Evolutionary conservation across 2,113 vertebrate genomes (phyloP).

Genomic region (Hydrochoerus hydrochaeris): DNA sequence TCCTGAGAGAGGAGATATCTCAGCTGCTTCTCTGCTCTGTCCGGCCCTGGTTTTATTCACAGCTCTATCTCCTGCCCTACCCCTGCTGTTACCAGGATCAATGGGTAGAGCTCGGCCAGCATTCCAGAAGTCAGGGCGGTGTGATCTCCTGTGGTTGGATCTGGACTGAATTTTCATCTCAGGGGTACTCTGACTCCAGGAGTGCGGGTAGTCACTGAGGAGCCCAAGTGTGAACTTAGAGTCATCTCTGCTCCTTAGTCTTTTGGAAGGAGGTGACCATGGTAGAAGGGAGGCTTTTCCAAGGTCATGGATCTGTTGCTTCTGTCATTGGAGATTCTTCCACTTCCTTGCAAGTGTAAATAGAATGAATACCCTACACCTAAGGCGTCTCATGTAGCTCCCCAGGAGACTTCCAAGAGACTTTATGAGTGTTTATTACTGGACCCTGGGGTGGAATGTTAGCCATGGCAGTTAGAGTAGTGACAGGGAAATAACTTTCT

Average conservation of each 20-base stretch:
- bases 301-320: neutral
- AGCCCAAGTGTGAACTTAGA: neutral
- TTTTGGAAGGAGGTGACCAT: neutral
- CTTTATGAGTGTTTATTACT: neutral
- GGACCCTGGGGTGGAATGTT: neutral
- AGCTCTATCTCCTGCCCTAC: accelerated
- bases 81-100: neutral
- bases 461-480: accelerated
- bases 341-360: neutral
- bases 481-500: neutral
- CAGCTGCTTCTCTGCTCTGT: neutral
- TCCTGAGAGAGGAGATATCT: neutral
- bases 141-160: neutral
- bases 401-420: neutral
- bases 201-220: neutral
- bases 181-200: neutral
- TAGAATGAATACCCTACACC: neutral
- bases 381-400: neutral
- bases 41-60: neutral
- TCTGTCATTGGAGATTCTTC: neutral
- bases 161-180: neutral
- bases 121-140: neutral
- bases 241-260: neutral
- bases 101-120: neutral
- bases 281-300: neutral